Base-by-base conservation (phyloP, 2,888 invertebrate species). In the Drosophila mettleri region DNA sequence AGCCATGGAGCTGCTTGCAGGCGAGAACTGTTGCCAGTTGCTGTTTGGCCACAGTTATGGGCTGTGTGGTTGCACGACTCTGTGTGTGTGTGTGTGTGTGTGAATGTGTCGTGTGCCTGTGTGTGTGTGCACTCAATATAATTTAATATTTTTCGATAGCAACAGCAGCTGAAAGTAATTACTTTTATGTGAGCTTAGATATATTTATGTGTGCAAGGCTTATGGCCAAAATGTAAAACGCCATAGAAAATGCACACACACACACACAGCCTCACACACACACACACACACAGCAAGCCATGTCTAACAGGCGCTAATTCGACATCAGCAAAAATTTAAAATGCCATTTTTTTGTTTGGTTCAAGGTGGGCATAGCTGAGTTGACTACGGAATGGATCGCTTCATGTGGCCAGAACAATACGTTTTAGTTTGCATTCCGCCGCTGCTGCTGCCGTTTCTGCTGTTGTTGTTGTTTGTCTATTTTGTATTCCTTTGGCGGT, bases 141-240 rank as follows among this genome's bases (percentile, higher is more conserved):
- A 84, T 84, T 84, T 84, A 83, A 88, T 84, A 84, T 86, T 88
- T 84, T 75, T 83, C 83, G 83, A 83, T 84, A 88, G 83, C 80
- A 85, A 79, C 83, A 82, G 75, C 84, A 84, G 88, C 88, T 84
- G 84, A 84, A 84, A 88, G 84, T 84, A 84, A 84, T 84, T 84
- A 84, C 84, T 88, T 84, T 86, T 59, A 78, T 86, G 80, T 68
- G 84, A 84, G 84, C 86, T 84, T 84, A 88, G 83, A 87, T 80
- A 85, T 85, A 87, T 83, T 87, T 83, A 78, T 88, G 78, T 78
- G 71, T 59, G 67, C 55, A 14, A 29, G 57, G 70, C 73, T 75
- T 71, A 74, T 76, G 74, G 49, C 61, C 74, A 62, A 61, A 71
- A 55, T 51, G 27, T 36, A 27, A 27, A 38, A 10, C 12, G 14